Evolutionary conservation across 1,140 invertebrate genomes (phyloP), one percentile per base, ranked within the genome.

Genomic region (Spodoptera frugiperda): DNA sequence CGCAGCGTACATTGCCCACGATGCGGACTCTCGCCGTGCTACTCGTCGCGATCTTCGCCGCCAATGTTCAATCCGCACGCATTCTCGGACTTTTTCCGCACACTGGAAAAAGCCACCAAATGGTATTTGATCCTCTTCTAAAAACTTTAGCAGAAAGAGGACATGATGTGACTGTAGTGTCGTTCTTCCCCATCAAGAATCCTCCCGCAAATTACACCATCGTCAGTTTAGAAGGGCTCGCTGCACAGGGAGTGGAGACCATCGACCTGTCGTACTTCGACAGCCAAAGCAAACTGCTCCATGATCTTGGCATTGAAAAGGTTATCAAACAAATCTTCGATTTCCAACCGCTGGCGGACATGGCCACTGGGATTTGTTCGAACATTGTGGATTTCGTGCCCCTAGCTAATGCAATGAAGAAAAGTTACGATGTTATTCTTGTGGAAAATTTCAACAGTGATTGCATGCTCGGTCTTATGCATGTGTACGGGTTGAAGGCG

Each of bases 91-190:
- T 96, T 0, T 95, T 96, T 78, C 94, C 95, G 0, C 95, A 96
- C 86, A 94, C 94, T 0, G 96, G 96, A 1, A 96, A 95, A 79
- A 97, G 96, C 84, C 97, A 97, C 77, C 96, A 96, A 77, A 94
- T 95, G 79, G 95, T 96, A 8, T 96, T 96, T 83, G 92, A 96
- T 14, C 96, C 96, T 0, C 87, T 97, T 1, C 84, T 97, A 0
- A 85, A 93, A 25, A 95, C 93, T 48, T 83, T 97, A 44, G 95
- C 95, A 0, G 84, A 89, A 14, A 94, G 95, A 30, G 96, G 96
- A 0, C 96, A 97, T 80, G 90, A 96, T 12, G 12, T 97, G 1
- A 97, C 95, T 2, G 95, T 97, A 2, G 86, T 96, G 1, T 96
- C 96, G 1, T 95, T 95, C 71, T 94, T 93, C 74, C 89, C 91